Base-by-base conservation (phyloP, 2,113 vertebrate genomes). In the Apodemus speciosus region DNA sequence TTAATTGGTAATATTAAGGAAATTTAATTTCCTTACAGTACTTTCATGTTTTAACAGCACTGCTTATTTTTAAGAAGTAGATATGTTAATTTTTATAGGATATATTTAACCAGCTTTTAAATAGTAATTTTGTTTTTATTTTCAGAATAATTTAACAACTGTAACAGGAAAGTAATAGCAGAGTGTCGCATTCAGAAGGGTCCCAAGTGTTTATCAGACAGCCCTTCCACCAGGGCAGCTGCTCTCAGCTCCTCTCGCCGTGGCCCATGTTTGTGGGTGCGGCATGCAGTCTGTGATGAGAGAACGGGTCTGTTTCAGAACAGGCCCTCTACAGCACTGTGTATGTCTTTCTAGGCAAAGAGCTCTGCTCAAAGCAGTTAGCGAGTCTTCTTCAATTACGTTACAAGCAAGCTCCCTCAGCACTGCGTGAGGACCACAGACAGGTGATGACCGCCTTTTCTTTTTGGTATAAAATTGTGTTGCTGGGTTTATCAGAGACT, bases 21-120 rank as follows among this genome's bases (percentile, higher is more conserved):
- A 73, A 88, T 88, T 49, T 38, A 75, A 77, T 90, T 91, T 60
- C 90, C 89, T 64, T 66, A 80, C 77, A 88, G 58, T 27, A 23
- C 46, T 35, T 91, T 85, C 43, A 6, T 85, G 58, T 87, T 94
- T 91, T 88, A 85, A 73, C 30, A 58, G 43, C 23, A 81, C 46
- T n/a, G 6, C 2, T 77, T 79, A 18, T 68, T 83, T 87, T 94
- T 69, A 72, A 89, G 68, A 93, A 75, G 14, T 40, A 85, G 40
- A 11, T 85, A 2, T 56, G n/a, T 76, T 92, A 43, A 83, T 69
- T 72, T 92, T 83, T 81, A 83, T 62, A 46, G 68, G n/a, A 8
- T n/a, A 51, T 21, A 58, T 51, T 62, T 88, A 68, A 86, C 77
- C 27, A 56, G 23, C 84, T 92, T 53, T 89, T 30, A 95, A 88